Evolutionary conservation across 2,888 invertebrate genomes (phyloP), one percentile per base, ranked within the genome.

Genomic region (Dryocosmus kuriphilus): DNA sequence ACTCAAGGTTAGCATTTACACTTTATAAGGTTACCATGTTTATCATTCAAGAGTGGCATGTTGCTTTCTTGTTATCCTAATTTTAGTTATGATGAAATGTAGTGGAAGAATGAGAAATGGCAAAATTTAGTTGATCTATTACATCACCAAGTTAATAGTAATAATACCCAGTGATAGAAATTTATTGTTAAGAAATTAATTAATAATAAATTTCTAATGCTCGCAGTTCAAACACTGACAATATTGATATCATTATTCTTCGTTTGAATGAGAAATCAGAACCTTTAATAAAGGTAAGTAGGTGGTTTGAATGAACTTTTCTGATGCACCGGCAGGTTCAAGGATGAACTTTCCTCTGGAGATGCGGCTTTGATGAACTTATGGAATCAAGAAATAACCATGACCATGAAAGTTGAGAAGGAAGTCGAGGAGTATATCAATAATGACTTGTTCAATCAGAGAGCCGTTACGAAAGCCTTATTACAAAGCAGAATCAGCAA

Each of bases 391-490:
- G 32, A 71, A 51, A 51, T 27, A 71, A 30, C 79, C 65, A 67
- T 75, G 85, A 80, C 81, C 81, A 76, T 76, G 77, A 71, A 76
- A 80, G 65, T 63, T 62, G 27, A 35, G 30, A 55, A 57, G 41
- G 46, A 62, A 77, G 74, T 75, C 77, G 75, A 74, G 79, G 46
- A 74, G 71, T 71, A 74, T 80, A 79, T 77, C 65, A 77, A 55
- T 71, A 79, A 82, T 82, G 82, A 79, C 79, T 82, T 77, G 74
- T 71, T 73, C 63, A 77, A 78, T 83, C 65, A 78, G 74, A 35
- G 60, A 75, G 55, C 60, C 32, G 27, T 80, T 77, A 76, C 63
- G 51, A 74, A 62, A 51, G 46, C 61, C 30, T 41, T 55, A 81
- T 76, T 81, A 82, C 74, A 77, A 30, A 67, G 63, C 9, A 19